phyloP scores from a whole-genome alignment of 2,797 vertebrate species.

The Epinephelus coioides region DNA sequence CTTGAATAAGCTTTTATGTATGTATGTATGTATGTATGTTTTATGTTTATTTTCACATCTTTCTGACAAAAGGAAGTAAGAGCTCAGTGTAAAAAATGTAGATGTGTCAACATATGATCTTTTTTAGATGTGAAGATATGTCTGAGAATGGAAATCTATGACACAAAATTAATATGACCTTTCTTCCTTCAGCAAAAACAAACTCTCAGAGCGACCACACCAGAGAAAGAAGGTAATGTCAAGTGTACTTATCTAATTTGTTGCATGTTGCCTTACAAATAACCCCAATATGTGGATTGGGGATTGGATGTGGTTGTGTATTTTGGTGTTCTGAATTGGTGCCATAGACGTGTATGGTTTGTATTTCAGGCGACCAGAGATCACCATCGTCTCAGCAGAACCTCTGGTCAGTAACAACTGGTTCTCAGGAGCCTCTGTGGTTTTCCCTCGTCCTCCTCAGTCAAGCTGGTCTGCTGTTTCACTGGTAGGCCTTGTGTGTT shows the following conservation, averaged over 20 bases:
- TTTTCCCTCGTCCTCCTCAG: conserved; percentile 82
- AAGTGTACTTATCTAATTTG: background rate
- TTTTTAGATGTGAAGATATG: background rate
- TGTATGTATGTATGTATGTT: no score
- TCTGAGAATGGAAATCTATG: background rate
- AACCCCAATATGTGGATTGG: background rate
- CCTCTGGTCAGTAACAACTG: conserved; percentile 87
- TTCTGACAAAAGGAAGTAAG: background rate
- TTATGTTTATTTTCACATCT: no score
- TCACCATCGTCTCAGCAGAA: conserved; percentile 93
- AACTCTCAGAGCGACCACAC: conserved; percentile 86
- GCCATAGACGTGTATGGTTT: conserved; percentile 3
- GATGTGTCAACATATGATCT: background rate
- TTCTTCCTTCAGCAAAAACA: conserved; percentile 81
- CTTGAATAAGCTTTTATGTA: background rate
- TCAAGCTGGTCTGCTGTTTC: conserved; percentile 86
- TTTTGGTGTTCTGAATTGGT: background rate
- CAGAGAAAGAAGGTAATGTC: conserved; percentile 91
- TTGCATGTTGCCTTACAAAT: background rate
- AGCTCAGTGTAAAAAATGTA: background rate
- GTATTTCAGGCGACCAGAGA: conserved; percentile 90
- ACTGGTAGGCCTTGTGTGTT: conserved; percentile 81
- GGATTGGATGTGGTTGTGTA: background rate
- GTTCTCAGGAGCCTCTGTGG: conserved; percentile 86
- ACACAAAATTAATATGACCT: background rate